Base-by-base conservation (phyloP, 2,113 vertebrate genomes). In the Barbus barbus region DNA sequence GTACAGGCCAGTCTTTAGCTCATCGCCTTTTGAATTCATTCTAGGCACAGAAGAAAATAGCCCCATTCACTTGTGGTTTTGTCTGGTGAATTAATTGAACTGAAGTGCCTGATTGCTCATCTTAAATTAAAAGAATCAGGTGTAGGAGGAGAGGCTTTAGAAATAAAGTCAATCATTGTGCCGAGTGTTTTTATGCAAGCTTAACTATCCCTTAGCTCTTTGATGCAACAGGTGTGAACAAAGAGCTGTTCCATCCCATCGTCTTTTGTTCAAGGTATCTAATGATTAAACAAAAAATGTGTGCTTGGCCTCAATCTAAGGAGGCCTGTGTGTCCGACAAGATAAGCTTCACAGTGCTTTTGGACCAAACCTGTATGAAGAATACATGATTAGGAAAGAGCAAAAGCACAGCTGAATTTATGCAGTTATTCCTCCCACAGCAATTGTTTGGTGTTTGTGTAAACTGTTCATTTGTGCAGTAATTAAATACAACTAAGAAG, bases 41-140 rank as follows among this genome's bases (percentile, higher is more conserved):
- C 38, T 26, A 44, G 56, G 60, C 12, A 16, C 20, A 78, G 5
- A 33, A 61, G n/a, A 58, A 80, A 80, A 67, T 26, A 48, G 26
- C 44, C 46, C 24, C 38, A 63, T 80, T 83, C 58, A 78, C n/a
- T 84, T 60, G 72, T 58, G 33, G 60, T 75, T 84, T 76, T 76
- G 44, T 74, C 48, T 41, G 24, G 11, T 14, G 48, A 76, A 67
- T 69, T 14, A 51, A 82, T 71, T 77, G 51, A 87, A 81, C 36
- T 44, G 71, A 71, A 56, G 48, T 81, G 76, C 5, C 48, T 78
- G 73, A 82, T 69, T 69, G 31, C 60, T 78, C 41, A 78, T 63
- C 71, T 67, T 16, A 65, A 78, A 78, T 87, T 63, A 26, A 82
- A 24, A 53, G 73, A 82, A 60, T 81, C n/a, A 16, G 51, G 51